Percentiles rank a stretch among this genome's conserved stretches.
Evolutionary conservation across 1,140 invertebrate species (phyloP).

Genomic region (Temnothorax nylanderi): DNA sequence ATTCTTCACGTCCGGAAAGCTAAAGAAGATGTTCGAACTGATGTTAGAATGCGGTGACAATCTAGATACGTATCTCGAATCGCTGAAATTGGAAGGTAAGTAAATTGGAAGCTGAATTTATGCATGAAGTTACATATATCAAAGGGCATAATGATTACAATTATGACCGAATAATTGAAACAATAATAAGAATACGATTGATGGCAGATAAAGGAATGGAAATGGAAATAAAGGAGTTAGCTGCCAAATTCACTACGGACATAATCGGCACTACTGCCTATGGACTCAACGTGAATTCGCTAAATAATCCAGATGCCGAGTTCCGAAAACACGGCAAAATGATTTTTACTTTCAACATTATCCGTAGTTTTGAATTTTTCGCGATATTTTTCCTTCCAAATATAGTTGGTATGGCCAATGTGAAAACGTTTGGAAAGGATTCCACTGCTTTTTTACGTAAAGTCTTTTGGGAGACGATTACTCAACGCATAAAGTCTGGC

Average conservation of each 20-base stretch:
- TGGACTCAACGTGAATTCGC: conserved; percentile 86
- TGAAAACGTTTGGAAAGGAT: conserved; percentile 71
- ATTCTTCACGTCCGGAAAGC: conserved; percentile 81
- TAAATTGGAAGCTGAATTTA: neutral
- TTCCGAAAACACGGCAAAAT: conserved; percentile 75
- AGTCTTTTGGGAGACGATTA: conserved; percentile 79
- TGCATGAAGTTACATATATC: neutral
- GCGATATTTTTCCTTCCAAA: conserved; percentile 80
- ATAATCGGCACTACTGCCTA: conserved; percentile 87
- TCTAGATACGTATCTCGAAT: conserved; percentile 78
- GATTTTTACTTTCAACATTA: conserved; percentile 74
- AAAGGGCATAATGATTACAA: neutral
- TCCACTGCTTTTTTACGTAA: conserved; percentile 76
- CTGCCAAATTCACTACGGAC: conserved; percentile 87
- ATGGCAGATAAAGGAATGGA: conserved; percentile 55
- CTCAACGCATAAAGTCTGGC: conserved; percentile 72
- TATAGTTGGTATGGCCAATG: conserved; percentile 67
- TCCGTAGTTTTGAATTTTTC: conserved; percentile 75
- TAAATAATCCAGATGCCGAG: conserved; percentile 83
- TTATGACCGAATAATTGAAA: neutral
- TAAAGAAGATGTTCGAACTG: conserved; percentile 83
- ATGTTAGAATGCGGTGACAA: conserved; percentile 81
- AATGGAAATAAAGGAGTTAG: conserved; percentile 83
- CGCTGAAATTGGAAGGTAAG: conserved; percentile 65
- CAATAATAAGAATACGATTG: neutral